Base-by-base conservation (phyloP, 2,888 invertebrate species). In the Acrobasis suavella region DNA sequence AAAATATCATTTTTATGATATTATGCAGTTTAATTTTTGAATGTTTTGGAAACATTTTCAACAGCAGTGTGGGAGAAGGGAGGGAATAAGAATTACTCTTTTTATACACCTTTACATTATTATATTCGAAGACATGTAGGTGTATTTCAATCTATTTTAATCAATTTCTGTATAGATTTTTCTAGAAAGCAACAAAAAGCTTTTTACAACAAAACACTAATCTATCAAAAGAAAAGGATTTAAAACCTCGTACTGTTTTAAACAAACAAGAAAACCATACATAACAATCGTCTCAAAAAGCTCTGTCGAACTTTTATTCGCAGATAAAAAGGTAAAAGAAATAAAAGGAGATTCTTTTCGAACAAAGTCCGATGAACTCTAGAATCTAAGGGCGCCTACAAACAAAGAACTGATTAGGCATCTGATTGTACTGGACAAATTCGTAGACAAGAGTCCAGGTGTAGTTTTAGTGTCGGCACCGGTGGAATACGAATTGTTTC, bases 401-500 rank as follows among this genome's bases (percentile, higher is more conserved):
- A 74, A 81, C 76, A 78, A 76, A 78, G 75, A 70, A 71, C 76
- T 78, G 80, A 81, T 85, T 80, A 81, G 76, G 76, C 77, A 69
- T 78, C 81, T 78, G 83, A 85, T 83, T 81, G 82, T 89, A 86
- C 86, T 89, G 87, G 79, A 85, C 85, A 80, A 77, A 77, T 77
- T 46, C 78, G 77, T 75, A 59, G 49, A 37, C 38, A 42, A 52
- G 14, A 14, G 16, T 50, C 38, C 59, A 50, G 60, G 59, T 64
- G 64, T 64, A 80, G 76, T 88, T 90, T 90, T 90, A 91, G 86
- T 76, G 72, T 80, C 74, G 63, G 77, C 85, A 71, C 73, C 73
- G 74, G 71, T 71, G 72, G 91, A 89, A 91, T 91, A 91, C 85
- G 86, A 89, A 91, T 87, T 83, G 86, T 87, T 87, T 82, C 73